Base-by-base conservation (phyloP, 2,797 vertebrate species). In the Pyrocephalus nanus region DNA sequence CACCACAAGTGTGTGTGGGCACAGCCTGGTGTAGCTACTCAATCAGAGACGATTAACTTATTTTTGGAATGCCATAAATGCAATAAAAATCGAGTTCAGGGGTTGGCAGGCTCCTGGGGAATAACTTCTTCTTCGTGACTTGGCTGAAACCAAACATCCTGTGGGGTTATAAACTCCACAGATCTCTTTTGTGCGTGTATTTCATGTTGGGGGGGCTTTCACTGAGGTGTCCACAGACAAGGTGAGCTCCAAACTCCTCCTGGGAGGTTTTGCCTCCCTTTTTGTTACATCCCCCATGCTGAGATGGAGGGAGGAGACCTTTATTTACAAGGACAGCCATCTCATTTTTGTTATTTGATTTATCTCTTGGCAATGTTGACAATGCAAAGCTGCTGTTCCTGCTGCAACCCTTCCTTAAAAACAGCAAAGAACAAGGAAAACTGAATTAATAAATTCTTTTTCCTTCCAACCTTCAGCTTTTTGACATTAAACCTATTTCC, bases 1-100 rank as follows among this genome's bases (percentile, higher is more conserved):
- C 97, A 97, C 96, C 97, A 88, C 96, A 97, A 97, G 95, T 97
- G 96, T 66, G 84, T 26, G 86, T 95, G 97, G 97, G 97, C 96
- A 95, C 95, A 95, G 96, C 96, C 83, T 94, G 92, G 94, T 97
- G 51, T 97, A 91, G 92, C 94, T 97, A 93, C 95, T 97, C 93
- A 95, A 90, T 97, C 93, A 93, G 93, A 94, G 91, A 96, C 82
- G 69, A 93, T 96, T 95, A 96, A 94, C 96, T 97, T 97, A 96
- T 97, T 97, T 97, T 97, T 96, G 77, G 96, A 97, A 93, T 96
- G 89, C 92, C 97, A 96, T 95, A 94, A 93, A 93, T 93, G 40
- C 91, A 93, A 96, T 95, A 95, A 96, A 97, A 97, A 97, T 88
- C 85, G 93, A 93, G 93, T 78, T 96, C 64, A 90, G 93, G 36